Percentiles rank a stretch among this genome's conserved stretches.
Conservation (phyloP, 1,140 invertebrate species). For the Zaprionus gabonicus region DNA sequence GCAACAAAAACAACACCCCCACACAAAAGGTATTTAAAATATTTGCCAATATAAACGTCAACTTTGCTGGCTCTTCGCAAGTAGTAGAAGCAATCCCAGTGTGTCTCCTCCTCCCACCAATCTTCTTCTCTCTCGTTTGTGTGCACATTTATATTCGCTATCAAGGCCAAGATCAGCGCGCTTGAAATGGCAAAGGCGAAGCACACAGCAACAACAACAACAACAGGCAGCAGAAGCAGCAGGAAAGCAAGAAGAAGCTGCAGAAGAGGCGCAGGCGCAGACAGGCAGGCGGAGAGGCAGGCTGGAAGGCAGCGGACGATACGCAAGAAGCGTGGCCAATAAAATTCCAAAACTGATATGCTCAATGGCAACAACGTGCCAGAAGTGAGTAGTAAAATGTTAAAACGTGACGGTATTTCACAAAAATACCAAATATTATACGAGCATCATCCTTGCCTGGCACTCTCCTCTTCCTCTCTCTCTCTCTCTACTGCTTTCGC, state of each 20-base stretch:
- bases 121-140: neutral
- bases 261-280: constrained; percentile 4
- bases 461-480: constrained; percentile 10
- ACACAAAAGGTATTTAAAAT: constrained; percentile 71
- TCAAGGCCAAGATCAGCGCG: constrained; percentile 78
- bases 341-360: constrained; percentile 80
- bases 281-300: neutral
- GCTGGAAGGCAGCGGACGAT: constrained; percentile 11
- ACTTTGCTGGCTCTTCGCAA: constrained; percentile 15
- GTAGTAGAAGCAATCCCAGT: constrained; percentile 14
- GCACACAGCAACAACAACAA: constrained; percentile 19
- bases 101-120: neutral
- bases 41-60: constrained; percentile 82
- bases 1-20: constrained; percentile 46
- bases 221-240: neutral
- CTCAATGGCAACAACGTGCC: constrained; percentile 82
- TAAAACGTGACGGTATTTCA: constrained; percentile 80
- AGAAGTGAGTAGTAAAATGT: constrained; percentile 82
- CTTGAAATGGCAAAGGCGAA: constrained; percentile 48
- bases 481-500: neutral
- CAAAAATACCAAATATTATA: constrained; percentile 73
- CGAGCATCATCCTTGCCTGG: constrained; percentile 13
- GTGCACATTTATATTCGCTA: constrained; percentile 71
- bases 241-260: neutral
- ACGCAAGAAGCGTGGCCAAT: constrained; percentile 78